Conservation (phyloP, 2,113 vertebrate genomes). For the Lethenteron camtschaticum region DNA sequence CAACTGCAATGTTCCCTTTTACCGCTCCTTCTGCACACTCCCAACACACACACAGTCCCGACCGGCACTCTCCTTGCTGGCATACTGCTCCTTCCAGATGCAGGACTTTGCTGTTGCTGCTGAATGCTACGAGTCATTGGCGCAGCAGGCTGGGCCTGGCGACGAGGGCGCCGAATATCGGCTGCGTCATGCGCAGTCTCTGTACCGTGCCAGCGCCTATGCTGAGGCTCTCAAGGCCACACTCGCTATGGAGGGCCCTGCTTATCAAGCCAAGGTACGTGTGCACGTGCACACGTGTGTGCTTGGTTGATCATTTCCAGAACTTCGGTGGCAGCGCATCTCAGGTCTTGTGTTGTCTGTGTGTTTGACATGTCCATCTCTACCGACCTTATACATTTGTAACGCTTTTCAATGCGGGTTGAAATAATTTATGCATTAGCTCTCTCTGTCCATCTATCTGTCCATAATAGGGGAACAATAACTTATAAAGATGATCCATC, state of each 20-base stretch:
- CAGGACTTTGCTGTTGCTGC: conserved; percentile 66
- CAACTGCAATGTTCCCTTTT: neutral
- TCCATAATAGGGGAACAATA: no score
- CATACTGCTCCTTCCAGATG: conserved; percentile 70
- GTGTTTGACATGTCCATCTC: no score
- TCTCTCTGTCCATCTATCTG: no score
- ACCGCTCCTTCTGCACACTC: neutral
- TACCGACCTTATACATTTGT: no score
- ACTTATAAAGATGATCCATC: no score
- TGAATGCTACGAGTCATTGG: conserved; percentile 52
- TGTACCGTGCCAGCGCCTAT: conserved; percentile 57
- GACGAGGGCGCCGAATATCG: conserved; percentile 67
- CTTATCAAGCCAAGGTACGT: conserved; percentile 30
- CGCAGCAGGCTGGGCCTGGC: conserved; percentile 47
- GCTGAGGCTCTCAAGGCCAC: conserved; percentile 48
- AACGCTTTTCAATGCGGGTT: no score
- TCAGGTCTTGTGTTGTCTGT: no score
- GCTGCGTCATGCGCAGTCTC: conserved; percentile 57
- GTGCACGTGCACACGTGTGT: no score
- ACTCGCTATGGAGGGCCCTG: conserved; percentile 39
- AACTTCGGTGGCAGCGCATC: no score
- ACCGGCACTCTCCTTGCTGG: conserved; percentile 62
- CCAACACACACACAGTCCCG: conserved; percentile 26
- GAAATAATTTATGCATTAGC: no score
- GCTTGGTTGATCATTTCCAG: no score